Percentiles rank a stretch among this genome's conserved stretches.
Conservation (phyloP, 2,888 invertebrate species). For the Amblyjoppa fuscipennis region DNA sequence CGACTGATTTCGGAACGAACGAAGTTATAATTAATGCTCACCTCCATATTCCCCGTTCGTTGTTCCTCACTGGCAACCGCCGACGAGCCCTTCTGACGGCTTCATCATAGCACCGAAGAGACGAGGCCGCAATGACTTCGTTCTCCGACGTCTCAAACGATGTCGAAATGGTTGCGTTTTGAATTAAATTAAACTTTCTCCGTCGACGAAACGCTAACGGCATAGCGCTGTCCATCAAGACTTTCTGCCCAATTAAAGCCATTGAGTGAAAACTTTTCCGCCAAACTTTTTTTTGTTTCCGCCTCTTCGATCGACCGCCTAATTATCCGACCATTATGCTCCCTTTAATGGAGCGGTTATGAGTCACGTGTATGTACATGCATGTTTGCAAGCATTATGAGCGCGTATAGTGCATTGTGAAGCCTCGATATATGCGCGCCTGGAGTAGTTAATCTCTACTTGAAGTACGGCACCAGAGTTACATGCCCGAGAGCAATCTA, state of each 20-base stretch:
- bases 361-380: neutral
- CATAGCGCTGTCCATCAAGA: conserved; percentile 42
- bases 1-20: conserved; percentile 32
- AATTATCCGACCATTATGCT: conserved; percentile 34
- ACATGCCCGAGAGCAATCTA: conserved; percentile 29
- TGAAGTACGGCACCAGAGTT: conserved; percentile 7
- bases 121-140: conserved; percentile 1
- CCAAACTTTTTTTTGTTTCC: conserved; percentile 19
- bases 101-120: conserved; percentile 2
- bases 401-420: conserved; percentile 17
- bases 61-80: conserved; percentile 28
- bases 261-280: conserved; percentile 48
- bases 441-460: conserved; percentile 41
- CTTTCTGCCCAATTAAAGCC: conserved; percentile 67
- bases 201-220: conserved; percentile 38
- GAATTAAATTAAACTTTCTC: conserved; percentile 68
- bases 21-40: conserved; percentile 61
- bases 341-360: neutral
- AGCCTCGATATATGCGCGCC: neutral
- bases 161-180: conserved; percentile 50
- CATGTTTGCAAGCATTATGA: conserved; percentile 12
- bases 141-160: conserved; percentile 32
- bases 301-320: conserved; percentile 27
- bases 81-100: conserved; percentile 22
- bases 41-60: neutral